Conservation (phyloP, 2,113 vertebrate genomes). For the Potamarius usumacintae region DNA sequence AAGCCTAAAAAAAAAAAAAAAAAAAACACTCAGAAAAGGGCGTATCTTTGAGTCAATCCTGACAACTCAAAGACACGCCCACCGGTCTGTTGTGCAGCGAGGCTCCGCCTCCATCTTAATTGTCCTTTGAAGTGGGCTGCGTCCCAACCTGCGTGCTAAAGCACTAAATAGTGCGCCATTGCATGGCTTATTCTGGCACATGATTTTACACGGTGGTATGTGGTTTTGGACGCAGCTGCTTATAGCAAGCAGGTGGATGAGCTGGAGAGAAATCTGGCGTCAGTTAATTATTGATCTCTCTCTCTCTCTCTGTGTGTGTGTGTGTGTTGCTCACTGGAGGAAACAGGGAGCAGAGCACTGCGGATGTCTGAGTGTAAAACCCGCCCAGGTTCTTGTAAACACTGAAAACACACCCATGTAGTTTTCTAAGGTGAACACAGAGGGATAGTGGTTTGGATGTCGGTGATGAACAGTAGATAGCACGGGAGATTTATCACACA, state of each 20-base stretch:
- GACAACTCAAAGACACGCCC: background rate
- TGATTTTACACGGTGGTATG: background rate
- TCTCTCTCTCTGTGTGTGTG: background rate
- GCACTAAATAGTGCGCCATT: background rate
- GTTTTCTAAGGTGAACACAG: background rate
- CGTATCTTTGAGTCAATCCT: background rate
- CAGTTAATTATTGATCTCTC: constrained; percentile 10
- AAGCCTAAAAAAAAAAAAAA: background rate
- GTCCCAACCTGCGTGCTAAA: background rate
- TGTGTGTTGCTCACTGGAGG: background rate
- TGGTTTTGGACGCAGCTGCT: background rate
- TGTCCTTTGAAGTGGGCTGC: background rate
- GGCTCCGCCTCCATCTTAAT: background rate
- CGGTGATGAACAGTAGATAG: background rate
- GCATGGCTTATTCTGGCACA: background rate
- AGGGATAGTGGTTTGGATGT: background rate
- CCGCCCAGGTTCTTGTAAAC: background rate
- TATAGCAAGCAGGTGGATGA: background rate
- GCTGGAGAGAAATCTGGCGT: background rate
- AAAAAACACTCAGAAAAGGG: background rate
- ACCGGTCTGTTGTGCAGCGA: background rate
- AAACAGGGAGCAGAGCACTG: constrained; percentile 14
- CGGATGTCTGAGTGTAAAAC: constrained; percentile 13
- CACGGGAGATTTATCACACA: background rate
- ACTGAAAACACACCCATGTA: constrained; percentile 2